These are phyloP conservation scores for Oscheius onirici DNA, from an alignment of 2,888 invertebrate genomes.

Conservation along the genomic window DNA sequence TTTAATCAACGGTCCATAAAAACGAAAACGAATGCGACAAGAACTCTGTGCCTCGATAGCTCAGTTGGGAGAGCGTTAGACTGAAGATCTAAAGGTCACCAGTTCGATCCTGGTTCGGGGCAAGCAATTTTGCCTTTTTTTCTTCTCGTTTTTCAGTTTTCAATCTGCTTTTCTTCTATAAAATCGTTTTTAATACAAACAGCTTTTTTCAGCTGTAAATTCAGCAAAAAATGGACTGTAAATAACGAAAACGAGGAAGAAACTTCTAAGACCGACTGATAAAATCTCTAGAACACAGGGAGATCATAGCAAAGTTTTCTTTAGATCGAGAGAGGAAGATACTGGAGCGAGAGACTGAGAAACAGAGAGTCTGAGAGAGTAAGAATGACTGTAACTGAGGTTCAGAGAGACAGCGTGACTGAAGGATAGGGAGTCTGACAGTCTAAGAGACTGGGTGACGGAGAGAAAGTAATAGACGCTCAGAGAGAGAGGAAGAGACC, in stretches of 20 bases:
- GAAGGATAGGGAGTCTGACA: neutral
- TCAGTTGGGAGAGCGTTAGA: conserved; percentile 68
- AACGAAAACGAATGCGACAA: no score
- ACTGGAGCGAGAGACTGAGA: neutral
- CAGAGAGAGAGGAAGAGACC: neutral
- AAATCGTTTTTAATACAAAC: no score
- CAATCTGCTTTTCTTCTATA: no score
- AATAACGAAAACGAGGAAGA: no score
- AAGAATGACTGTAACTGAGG: neutral
- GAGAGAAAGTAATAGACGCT: neutral
- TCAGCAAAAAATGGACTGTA: no score
- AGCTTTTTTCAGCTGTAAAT: no score
- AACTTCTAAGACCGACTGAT: no score
- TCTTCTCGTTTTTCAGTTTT: no score
- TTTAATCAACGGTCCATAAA: no score
- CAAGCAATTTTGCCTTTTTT: no score
- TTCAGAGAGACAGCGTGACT: neutral
- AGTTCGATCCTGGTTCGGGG: conserved; percentile 64
- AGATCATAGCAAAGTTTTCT: no score
- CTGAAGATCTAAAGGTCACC: conserved; percentile 68
- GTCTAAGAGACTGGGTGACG: neutral
- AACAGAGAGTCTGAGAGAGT: neutral
- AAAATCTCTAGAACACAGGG: no score
- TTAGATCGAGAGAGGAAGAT: neutral
- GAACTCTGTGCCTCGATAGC: conserved; percentile 44